These are phyloP conservation scores for Hippocampus comes DNA, from an alignment of 2,113 vertebrate species.

Conservation along the genomic window DNA sequence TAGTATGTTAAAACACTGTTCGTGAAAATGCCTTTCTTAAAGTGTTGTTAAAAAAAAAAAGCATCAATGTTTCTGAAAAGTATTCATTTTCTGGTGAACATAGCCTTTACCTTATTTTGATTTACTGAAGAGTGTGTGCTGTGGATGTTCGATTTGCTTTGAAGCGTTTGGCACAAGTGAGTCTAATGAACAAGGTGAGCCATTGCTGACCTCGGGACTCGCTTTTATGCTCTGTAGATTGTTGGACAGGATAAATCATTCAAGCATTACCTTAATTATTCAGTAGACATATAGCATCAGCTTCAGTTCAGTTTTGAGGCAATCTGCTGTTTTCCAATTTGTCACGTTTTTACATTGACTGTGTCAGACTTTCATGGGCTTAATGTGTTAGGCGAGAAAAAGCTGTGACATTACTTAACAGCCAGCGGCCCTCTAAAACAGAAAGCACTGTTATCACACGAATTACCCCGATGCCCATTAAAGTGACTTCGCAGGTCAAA, in stretches of 20 bases:
- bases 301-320: conserved; percentile 39
- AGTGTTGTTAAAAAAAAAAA: background rate
- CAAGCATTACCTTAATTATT: conserved; percentile 70
- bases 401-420: conserved; percentile 38
- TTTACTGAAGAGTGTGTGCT: background rate
- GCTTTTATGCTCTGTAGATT: conserved; percentile 52
- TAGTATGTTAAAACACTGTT: background rate
- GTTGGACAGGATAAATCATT: conserved; percentile 55
- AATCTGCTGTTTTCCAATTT: conserved; percentile 15
- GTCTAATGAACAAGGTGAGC: conserved; percentile 9
- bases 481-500: conserved; percentile 34
- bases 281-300: conserved; percentile 44
- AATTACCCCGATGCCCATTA: conserved; percentile 42
- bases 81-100: background rate
- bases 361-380: conserved; percentile 32
- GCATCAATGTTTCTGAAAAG: background rate
- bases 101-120: background rate
- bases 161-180: background rate
- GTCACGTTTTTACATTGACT: conserved; percentile 29
- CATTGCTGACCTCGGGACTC: conserved; percentile 46
- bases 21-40: background rate
- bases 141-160: background rate
- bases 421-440: conserved; percentile 43
- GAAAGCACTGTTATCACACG: conserved; percentile 36
- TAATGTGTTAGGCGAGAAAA: conserved; percentile 43